Percentiles rank a stretch among this genome's conserved stretches.
phyloP scores from a whole-genome alignment of 2,797 vertebrate genomes.

The Scolopax rusticola region DNA sequence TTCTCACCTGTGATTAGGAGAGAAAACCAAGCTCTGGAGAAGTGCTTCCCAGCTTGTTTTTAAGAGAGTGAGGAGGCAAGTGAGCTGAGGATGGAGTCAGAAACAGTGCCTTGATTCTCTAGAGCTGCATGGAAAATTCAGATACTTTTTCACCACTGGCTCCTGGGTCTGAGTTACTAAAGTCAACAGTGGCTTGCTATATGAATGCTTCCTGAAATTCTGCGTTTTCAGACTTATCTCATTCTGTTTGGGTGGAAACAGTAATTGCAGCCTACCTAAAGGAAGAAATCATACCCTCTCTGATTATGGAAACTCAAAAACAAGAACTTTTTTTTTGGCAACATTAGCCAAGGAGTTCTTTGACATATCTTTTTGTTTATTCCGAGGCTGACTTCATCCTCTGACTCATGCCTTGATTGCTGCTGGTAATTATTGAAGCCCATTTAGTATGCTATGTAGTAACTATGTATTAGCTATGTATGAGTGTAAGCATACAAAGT shows the following conservation, averaged over 20 bases:
- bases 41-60: not conserved
- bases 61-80: not conserved
- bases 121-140: not conserved
- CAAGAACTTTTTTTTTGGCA: not conserved
- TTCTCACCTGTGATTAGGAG: not conserved
- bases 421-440: not conserved
- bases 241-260: not conserved
- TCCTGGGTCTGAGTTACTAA: not conserved
- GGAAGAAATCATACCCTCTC: not conserved
- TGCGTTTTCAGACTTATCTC: not conserved
- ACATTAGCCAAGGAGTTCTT: not conserved
- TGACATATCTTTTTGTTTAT: not conserved
- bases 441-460: not conserved
- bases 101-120: not conserved
- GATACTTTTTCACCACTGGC: not conserved
- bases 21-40: not conserved
- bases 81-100: not conserved
- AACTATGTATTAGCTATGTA: not conserved
- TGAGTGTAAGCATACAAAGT: not conserved
- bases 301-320: not conserved
- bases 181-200: not conserved
- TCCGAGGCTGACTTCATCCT: not conserved
- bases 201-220: not conserved
- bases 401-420: not conserved
- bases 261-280: not conserved